Evolutionary conservation across 1,140 invertebrate genomes (phyloP).

Genomic region (Drosophila bocqueti): DNA sequence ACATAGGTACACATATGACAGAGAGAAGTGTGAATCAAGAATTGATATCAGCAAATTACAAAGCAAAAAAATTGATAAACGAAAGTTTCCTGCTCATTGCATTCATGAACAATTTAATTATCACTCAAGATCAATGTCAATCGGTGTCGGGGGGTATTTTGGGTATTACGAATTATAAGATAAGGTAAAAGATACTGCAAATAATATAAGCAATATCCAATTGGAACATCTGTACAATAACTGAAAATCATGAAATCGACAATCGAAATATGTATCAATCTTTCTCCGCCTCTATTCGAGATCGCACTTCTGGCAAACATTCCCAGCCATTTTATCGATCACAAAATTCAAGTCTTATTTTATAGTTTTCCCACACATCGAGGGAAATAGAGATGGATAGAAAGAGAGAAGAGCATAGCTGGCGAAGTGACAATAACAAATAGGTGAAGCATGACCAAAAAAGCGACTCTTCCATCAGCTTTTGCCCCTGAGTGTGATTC

Average conservation of each 20-base stretch:
- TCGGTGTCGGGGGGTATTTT: background rate
- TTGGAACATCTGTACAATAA: background rate
- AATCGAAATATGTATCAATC: too few relatives aligned
- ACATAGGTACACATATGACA: background rate
- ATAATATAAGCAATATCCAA: background rate
- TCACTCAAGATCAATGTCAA: conserved; percentile 19
- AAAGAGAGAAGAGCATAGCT: background rate
- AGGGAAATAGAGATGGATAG: too few relatives aligned
- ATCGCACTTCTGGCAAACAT: background rate
- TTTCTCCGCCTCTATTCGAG: background rate
- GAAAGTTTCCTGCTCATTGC: conserved; percentile 9
- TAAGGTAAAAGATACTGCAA: background rate
- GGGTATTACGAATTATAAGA: background rate
- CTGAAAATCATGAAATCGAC: background rate
- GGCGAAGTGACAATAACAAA: conserved; percentile 14
- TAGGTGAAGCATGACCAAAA: conserved; percentile 41
- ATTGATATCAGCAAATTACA: conserved; percentile 21
- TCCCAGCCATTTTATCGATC: background rate
- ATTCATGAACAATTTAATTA: conserved; percentile 35
- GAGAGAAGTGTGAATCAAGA: conserved; percentile 7
- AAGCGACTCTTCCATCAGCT: conserved; percentile 1
- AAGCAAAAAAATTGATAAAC: conserved; percentile 8
- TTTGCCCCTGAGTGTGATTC: conserved; percentile 24
- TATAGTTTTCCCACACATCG: background rate
- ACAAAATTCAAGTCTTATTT: conserved; percentile 21